Evolutionary conservation across 2,113 vertebrate genomes (phyloP).

Genomic region (Psammodynastes pulverulentus): DNA sequence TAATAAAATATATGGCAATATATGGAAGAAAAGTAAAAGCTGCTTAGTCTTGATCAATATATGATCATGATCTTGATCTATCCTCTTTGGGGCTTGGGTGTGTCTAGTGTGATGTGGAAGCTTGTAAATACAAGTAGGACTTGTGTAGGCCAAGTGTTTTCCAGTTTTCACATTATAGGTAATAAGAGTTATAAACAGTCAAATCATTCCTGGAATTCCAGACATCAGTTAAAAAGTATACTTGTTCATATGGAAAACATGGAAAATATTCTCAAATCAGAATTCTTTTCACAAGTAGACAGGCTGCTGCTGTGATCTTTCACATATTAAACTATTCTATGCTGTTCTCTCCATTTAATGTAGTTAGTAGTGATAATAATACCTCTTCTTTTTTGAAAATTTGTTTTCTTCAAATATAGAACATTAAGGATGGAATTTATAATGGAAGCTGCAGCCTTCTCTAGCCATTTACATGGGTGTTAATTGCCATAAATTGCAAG

Average conservation of each 20-base stretch:
- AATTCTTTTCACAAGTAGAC: neutral
- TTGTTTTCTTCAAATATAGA: neutral
- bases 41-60: neutral
- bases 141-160: neutral
- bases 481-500: neutral
- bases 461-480: neutral
- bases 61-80: neutral
- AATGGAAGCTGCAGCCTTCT: neutral
- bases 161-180: neutral
- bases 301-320: neutral
- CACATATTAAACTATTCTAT: neutral
- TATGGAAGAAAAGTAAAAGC: neutral
- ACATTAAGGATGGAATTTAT: neutral
- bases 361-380: neutral
- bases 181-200: neutral
- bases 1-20: neutral
- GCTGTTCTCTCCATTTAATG: neutral
- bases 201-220: neutral
- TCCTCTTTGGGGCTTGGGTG: neutral
- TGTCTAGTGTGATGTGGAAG: neutral
- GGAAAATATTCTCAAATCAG: neutral
- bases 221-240: neutral
- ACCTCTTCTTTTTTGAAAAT: neutral
- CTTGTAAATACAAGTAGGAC: neutral
- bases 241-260: neutral